Evolutionary conservation across 2,113 vertebrate species (phyloP), one percentile per base, ranked within the genome.

Genomic region (Gobius niger): DNA sequence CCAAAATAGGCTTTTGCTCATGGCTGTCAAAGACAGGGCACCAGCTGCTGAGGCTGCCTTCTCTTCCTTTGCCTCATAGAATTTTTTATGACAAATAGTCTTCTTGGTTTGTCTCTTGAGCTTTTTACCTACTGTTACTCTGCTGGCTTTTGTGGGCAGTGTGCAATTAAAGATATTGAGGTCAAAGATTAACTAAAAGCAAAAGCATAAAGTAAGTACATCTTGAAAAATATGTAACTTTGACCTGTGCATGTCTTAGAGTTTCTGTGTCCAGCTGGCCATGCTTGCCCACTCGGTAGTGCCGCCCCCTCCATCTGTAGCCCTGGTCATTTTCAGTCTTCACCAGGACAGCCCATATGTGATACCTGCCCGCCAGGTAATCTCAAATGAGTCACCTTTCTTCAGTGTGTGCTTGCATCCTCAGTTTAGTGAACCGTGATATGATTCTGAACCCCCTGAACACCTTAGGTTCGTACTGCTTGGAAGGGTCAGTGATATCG

Each of bases 251-350:
- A 40, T 82, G 51, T 70, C 6, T 63, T 82, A 93, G 91, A 75
- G 69, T 72, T 46, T 40, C 71, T 91, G 62, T 97, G 96, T 72
- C 94, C 92, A 2, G 57, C 82, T 70, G 95, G 95, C 19, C 91
- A 95, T 63, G 83, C 76, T 0, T 98, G 96, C 53, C 94, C 95
- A 18, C 9, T 61, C 65, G 95, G 95, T 47, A 96, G 94, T 64
- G 73, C 67, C 9, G 79, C 92, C 65, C 94, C 95, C 0, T 11
- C 78, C 50, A 76, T 88, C 16, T 98, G 96, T 69, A 88, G 83
- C 3, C 72, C 91, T 50, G 96, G 96, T 44, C 90, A 94, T 47
- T 96, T 95, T 54, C 96, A 97, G 77, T 64, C 90, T 72, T 79
- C 66, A 47, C 74, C 85, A 68, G 87, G 83, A 50, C 88, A 91